Percentiles rank a stretch among this genome's conserved stretches.
phyloP scores from a whole-genome alignment of 2,113 vertebrate species.

The Chamaetylas fuelleborni region DNA sequence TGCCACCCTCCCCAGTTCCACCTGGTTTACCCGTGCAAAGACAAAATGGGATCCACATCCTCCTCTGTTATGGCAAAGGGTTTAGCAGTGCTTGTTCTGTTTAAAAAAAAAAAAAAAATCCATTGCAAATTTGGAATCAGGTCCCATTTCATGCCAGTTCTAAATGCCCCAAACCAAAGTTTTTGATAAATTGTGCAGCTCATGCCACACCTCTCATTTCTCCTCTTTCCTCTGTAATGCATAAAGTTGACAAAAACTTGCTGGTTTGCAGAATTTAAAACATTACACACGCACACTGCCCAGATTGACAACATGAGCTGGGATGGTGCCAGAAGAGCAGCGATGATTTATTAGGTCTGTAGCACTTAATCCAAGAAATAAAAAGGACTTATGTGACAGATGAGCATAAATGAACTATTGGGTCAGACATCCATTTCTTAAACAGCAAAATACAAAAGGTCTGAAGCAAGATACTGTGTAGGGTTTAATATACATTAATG shows the following conservation, averaged over 20 bases:
- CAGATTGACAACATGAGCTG: conserved; percentile 27
- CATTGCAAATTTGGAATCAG: background rate
- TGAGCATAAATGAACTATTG: conserved; percentile 21
- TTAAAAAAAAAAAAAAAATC: background rate
- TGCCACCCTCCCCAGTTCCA: background rate
- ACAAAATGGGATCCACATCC: background rate
- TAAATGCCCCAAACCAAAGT: background rate
- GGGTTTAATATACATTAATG: background rate
- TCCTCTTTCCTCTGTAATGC: background rate
- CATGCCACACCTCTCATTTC: background rate
- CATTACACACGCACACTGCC: background rate
- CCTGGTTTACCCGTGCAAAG: background rate
- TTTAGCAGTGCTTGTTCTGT: background rate
- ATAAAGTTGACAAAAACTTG: background rate
- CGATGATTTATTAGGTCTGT: conserved; percentile 47
- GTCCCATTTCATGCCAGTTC: background rate
- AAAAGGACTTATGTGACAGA: conserved; percentile 32
- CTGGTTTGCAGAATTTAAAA: conserved; percentile 24
- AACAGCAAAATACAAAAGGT: background rate
- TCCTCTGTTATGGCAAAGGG: background rate
- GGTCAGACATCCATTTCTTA: conserved; percentile 42
- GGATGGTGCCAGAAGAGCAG: conserved; percentile 20
- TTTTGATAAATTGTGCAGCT: background rate
- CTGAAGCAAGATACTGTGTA: background rate
- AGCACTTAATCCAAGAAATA: conserved; percentile 58